phyloP scores from a whole-genome alignment of 2,888 invertebrate species.

The Trichogramma evanescens region DNA sequence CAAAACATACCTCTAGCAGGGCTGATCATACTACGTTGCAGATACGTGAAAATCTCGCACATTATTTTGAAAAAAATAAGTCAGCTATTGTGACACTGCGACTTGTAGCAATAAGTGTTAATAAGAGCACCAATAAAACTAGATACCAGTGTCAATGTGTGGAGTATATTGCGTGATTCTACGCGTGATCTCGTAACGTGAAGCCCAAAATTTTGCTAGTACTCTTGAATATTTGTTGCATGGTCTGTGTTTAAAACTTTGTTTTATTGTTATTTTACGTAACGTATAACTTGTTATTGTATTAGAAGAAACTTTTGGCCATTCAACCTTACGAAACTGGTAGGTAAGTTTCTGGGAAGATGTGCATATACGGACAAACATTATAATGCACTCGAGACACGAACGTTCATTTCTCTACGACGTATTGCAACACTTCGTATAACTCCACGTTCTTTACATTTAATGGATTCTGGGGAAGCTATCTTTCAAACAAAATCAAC shows the following conservation, averaged over 20 bases:
- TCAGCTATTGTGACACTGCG: too few species aligned
- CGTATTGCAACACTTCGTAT: too few species aligned
- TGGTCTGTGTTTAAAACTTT: conserved; percentile 32
- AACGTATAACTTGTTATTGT: not conserved
- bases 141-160: too few species aligned
- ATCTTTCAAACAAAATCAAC: too few species aligned
- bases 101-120: too few species aligned
- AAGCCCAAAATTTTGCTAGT: conserved; percentile 35
- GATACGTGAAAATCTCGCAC: too few species aligned
- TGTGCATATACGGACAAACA: conserved; percentile 13
- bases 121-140: too few species aligned
- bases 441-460: too few species aligned
- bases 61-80: too few species aligned
- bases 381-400: not conserved
- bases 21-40: conserved; percentile 14
- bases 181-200: conserved; percentile 26
- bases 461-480: too few species aligned
- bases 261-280: conserved; percentile 26
- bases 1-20: conserved; percentile 45
- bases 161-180: conserved; percentile 21
- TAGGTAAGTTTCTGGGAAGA: conserved; percentile 42
- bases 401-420: not conserved
- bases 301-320: conserved; percentile 41
- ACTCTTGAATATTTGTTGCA: conserved; percentile 37
- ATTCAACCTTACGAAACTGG: conserved; percentile 37